Percentiles rank a stretch among this genome's conserved stretches.
Evolutionary conservation across 2,113 vertebrate species (phyloP).

Genomic region (Eubucco bourcierii): DNA sequence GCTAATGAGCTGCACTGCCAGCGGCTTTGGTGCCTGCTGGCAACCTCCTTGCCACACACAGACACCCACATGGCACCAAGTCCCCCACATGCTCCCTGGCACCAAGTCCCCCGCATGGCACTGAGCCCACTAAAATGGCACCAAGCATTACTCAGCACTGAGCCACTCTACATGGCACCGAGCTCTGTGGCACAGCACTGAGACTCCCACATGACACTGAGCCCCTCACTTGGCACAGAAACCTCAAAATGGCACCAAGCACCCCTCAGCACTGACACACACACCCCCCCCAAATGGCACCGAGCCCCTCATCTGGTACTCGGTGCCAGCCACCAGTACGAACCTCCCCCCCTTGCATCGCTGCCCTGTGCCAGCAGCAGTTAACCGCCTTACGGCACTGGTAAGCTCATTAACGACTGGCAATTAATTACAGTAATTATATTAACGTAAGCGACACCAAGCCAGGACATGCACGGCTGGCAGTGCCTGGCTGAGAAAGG

Average conservation of each 20-base stretch:
- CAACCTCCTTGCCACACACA: too few relatives aligned
- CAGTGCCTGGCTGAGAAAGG: too few relatives aligned
- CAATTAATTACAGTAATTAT: too few relatives aligned
- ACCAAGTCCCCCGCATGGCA: not conserved
- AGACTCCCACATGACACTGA: not conserved
- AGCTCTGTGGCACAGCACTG: not conserved
- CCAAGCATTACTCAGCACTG: not conserved
- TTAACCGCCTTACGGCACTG: too few relatives aligned
- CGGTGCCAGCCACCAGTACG: too few relatives aligned
- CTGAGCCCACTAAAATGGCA: not conserved
- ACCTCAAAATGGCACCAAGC: not conserved
- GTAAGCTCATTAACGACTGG: too few relatives aligned
- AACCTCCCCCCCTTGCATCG: too few relatives aligned
- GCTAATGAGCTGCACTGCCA: not conserved
- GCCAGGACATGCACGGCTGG: too few relatives aligned
- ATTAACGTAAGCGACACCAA: too few relatives aligned
- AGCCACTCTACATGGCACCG: not conserved
- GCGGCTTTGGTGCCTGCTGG: not conserved
- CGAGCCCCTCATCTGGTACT: not conserved
- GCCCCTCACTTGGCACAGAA: not conserved
- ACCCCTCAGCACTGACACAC: not conserved
- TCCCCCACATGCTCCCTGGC: too few relatives aligned
- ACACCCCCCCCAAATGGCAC: not conserved
- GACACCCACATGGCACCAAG: not conserved
- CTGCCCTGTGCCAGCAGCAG: too few relatives aligned